Conservation (phyloP, 2,888 invertebrate species). For the Psylliodes chrysocephalus region DNA sequence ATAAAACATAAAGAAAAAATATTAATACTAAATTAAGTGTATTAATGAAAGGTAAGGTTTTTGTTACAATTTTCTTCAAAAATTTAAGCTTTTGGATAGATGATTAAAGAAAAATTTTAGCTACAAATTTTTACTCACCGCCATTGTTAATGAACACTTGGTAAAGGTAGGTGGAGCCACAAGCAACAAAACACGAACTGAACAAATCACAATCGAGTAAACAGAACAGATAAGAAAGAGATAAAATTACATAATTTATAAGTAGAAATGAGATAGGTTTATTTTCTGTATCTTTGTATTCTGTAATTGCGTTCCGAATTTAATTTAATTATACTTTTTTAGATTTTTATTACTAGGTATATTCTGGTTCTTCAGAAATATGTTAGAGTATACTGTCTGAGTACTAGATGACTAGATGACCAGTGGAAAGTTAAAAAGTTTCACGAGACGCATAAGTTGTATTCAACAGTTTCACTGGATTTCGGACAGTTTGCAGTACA, state of each 20-base stretch:
- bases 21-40: not conserved
- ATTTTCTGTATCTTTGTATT: no score
- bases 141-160: slow-evolving; percentile 51
- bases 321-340: no score
- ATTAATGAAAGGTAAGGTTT: not conserved
- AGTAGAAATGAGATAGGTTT: not conserved
- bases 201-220: not conserved
- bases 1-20: not conserved
- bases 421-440: no score
- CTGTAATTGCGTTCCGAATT: no score
- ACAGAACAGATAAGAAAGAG: not conserved
- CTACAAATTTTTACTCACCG: slow-evolving; percentile 57
- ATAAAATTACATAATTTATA: not conserved
- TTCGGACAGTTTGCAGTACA: no score
- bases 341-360: no score
- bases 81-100: slow-evolving; percentile 1
- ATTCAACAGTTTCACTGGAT: no score
- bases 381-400: no score
- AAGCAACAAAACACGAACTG: not conserved
- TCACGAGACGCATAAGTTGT: no score
- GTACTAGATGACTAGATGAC: no score
- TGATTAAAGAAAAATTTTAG: slow-evolving; percentile 29
- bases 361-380: no score
- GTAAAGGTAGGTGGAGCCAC: slow-evolving; percentile 32
- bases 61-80: not conserved